These are phyloP conservation scores for Acleris cristana DNA, from an alignment of 2,888 invertebrate species.

Conservation along the genomic window DNA sequence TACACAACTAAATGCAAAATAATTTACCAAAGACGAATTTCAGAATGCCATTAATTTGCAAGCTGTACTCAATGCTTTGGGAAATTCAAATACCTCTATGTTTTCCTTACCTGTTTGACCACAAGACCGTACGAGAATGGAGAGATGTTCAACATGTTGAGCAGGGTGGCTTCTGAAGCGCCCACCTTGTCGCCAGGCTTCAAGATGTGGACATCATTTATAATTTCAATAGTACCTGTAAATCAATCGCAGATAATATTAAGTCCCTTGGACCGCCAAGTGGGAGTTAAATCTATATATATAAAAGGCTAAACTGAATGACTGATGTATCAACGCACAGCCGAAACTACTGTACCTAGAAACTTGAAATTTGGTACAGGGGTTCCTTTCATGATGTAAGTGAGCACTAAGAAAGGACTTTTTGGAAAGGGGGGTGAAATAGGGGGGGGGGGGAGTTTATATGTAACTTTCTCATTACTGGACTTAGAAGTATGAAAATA, in stretches of 20 bases:
- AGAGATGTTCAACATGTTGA: constrained; percentile 99
- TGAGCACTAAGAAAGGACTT: too few relatives aligned
- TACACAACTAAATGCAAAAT: constrained; percentile 46
- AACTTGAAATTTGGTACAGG: too few relatives aligned
- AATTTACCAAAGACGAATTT: constrained; percentile 80
- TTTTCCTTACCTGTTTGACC: constrained; percentile 89
- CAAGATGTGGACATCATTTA: constrained; percentile 96
- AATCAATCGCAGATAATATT: constrained; percentile 19
- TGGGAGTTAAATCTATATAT: too few relatives aligned
- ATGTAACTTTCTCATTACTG: too few relatives aligned
- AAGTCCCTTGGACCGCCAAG: not conserved
- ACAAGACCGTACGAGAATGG: constrained; percentile 99
- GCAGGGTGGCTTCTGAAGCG: constrained; percentile 98
- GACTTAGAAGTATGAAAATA: too few relatives aligned
- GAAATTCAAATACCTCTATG: not conserved
- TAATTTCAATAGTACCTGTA: constrained; percentile 98
- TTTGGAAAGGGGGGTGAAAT: too few relatives aligned
- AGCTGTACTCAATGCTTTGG: constrained; percentile 82
- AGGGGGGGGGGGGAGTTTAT: too few relatives aligned
- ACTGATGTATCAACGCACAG: too few relatives aligned
- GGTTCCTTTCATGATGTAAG: too few relatives aligned
- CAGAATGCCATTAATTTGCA: constrained; percentile 62
- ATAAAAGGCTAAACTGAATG: too few relatives aligned
- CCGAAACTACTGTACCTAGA: too few relatives aligned
- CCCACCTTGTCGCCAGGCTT: constrained; percentile 99